A percentile compares a stretch with the other conserved stretches of the same genome.
Conservation (phyloP, 2,888 invertebrate species). For the Ernsta delagoae region DNA sequence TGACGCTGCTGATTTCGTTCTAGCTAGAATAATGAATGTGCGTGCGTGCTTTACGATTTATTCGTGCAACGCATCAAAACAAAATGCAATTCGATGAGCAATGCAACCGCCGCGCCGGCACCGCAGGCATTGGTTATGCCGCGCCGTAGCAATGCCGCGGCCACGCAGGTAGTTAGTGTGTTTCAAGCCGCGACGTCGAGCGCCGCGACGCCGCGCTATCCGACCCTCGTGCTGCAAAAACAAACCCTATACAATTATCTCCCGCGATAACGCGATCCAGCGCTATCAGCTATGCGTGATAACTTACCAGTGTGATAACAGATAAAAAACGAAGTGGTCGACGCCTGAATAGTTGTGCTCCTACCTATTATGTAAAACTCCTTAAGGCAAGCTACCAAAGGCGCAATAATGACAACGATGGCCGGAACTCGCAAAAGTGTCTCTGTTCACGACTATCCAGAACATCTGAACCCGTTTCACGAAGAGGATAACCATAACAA, state of each 20-base stretch:
- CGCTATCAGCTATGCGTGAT: conserved; percentile 71
- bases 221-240: conserved; percentile 60
- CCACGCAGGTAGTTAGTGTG: conserved; percentile 53
- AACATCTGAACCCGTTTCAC: conserved; percentile 90
- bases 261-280: conserved; percentile 72
- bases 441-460: conserved; percentile 89
- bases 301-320: conserved; percentile 76
- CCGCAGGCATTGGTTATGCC: conserved; percentile 38
- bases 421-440: conserved; percentile 76
- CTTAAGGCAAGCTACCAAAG: conserved; percentile 56
- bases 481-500: conserved; percentile 88
- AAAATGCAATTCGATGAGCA: too few relatives aligned
- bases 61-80: too few relatives aligned
- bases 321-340: conserved; percentile 75
- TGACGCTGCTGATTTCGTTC: too few relatives aligned
- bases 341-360: conserved; percentile 57
- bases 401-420: conserved; percentile 69
- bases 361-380: conserved; percentile 77
- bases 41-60: too few relatives aligned
- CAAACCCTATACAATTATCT: conserved; percentile 76
- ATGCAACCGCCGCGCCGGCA: neutral
- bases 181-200: conserved; percentile 63
- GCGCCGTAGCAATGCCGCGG: conserved; percentile 40
- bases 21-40: too few relatives aligned
- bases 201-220: conserved; percentile 54